A percentile compares a stretch with the other conserved stretches of the same genome.
These are phyloP conservation scores for Vulpes vulpes DNA, from an alignment of 2,113 vertebrate genomes.

Conservation along the genomic window DNA sequence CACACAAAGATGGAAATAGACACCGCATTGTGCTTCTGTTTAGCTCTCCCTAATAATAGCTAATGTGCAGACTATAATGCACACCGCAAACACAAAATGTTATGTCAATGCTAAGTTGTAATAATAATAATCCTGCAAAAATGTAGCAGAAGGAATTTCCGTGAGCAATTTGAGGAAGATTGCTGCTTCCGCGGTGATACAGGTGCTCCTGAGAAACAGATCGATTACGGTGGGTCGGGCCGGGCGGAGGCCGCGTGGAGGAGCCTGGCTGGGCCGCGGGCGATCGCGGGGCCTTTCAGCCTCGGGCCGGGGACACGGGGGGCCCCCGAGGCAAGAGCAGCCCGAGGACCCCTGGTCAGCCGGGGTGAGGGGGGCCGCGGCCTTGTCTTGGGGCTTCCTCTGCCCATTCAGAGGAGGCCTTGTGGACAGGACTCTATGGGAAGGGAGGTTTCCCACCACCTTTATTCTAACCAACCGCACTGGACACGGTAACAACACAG, in stretches of 20 bases:
- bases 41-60: constrained; percentile 72
- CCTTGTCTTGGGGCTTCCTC: background rate
- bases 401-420: background rate
- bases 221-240: background rate
- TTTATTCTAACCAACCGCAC: background rate
- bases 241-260: background rate
- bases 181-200: constrained; percentile 45
- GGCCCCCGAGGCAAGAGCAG: rapidly evolving
- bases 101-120: constrained; percentile 78
- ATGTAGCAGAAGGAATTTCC: constrained; percentile 70
- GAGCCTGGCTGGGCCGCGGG: background rate
- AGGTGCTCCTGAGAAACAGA: constrained; percentile 61
- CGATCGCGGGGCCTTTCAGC: rapidly evolving
- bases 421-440: background rate
- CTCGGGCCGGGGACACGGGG: background rate
- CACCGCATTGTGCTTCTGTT: constrained; percentile 62
- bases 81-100: constrained; percentile 64
- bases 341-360: background rate
- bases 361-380: background rate
- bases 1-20: constrained; percentile 73
- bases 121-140: constrained; percentile 79
- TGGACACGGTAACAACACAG: background rate
- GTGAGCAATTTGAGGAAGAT: constrained; percentile 66
- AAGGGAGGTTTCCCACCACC: background rate
- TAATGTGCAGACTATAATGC: constrained; percentile 60